Evolutionary conservation across 2,113 vertebrate genomes (phyloP), one percentile per base, ranked within the genome.

Genomic region (Notarius lentiginosus): DNA sequence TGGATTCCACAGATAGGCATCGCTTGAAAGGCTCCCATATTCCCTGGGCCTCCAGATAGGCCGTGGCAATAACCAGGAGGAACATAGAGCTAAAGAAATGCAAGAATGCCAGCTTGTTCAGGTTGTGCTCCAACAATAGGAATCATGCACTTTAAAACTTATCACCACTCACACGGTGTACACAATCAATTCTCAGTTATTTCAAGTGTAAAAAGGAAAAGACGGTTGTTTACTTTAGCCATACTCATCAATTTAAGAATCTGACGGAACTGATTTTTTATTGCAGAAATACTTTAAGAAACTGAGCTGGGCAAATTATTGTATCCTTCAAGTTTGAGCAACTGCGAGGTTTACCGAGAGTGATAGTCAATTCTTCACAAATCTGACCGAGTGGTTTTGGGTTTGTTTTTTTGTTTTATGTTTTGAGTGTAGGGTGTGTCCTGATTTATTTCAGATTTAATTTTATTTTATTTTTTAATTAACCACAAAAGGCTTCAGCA

Each of bases 11-110:
- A 24, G 96, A 98, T 27, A 99, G 94, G 3, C 96, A 96, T 93
- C 96, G 96, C 91, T 96, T 96, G 93, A 99, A 99, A 27, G 98
- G 97, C 92, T 99, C 98, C 98, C 98, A 99, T 88, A 99, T 99
- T 93, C 98, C 97, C 95, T 99, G 97, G 91, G 98, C 98, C 95
- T 99, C 98, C 94, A 99, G 93, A 91, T 98, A 99, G 86, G 98
- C 97, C 30, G 97, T 97, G 94, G 95, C 97, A 66, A 99, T 98
- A 81, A 98, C 98, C 94, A 99, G 92, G 88, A 99, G 96, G 93
- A 99, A 99, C 93, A 99, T 97, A 22, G 94, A 96, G 88, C 98
- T 99, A 93, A 49, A 92, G 5, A 93, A 82, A 92, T 55, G 9
- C 20, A 80, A 79, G 24, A 86, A 73, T 2, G 18, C 4, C 58